phyloP scores from a whole-genome alignment of 2,113 vertebrate genomes.

The Myrmecobius fasciatus region DNA sequence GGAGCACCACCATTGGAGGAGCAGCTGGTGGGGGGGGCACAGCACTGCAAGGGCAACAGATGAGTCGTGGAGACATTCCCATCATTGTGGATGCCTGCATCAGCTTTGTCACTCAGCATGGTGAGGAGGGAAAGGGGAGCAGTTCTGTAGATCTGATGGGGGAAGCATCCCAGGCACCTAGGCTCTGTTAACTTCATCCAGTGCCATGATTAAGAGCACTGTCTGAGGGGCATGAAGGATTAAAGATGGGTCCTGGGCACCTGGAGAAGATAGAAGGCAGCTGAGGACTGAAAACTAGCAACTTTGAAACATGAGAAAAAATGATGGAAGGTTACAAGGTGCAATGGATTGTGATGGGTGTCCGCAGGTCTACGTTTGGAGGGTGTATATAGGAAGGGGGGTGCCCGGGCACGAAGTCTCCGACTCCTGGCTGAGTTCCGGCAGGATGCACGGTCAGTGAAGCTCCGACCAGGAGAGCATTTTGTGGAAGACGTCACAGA shows the following conservation, averaged over 20 bases:
- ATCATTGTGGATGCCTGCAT: slow-evolving; percentile 99
- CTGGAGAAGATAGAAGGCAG: neutral
- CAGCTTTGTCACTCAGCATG: slow-evolving; percentile 97
- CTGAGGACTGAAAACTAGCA: neutral
- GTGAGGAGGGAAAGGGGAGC: slow-evolving; percentile 82
- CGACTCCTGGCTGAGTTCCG: slow-evolving; percentile 97
- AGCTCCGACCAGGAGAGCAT: slow-evolving; percentile 94
- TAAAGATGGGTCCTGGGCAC: neutral
- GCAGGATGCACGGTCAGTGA: slow-evolving; percentile 94
- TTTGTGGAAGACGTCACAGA: slow-evolving; percentile 98
- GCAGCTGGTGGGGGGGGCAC: slow-evolving; percentile 93
- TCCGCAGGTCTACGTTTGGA: slow-evolving; percentile 92
- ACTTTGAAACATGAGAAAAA: neutral
- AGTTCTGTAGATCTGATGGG: neutral
- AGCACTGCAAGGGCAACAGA: slow-evolving; percentile 93
- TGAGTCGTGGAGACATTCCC: slow-evolving; percentile 95
- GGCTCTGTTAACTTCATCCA: neutral
- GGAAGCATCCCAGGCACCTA: neutral
- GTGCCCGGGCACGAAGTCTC: slow-evolving; percentile 95
- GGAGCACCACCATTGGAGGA: slow-evolving; percentile 91
- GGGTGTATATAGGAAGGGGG: slow-evolving; percentile 97
- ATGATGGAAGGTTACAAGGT: neutral
- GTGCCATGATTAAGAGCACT: neutral
- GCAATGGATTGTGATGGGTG: neutral
- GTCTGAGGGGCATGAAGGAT: neutral